phyloP scores from a whole-genome alignment of 2,113 vertebrate species.

The Tauraco erythrolophus region DNA sequence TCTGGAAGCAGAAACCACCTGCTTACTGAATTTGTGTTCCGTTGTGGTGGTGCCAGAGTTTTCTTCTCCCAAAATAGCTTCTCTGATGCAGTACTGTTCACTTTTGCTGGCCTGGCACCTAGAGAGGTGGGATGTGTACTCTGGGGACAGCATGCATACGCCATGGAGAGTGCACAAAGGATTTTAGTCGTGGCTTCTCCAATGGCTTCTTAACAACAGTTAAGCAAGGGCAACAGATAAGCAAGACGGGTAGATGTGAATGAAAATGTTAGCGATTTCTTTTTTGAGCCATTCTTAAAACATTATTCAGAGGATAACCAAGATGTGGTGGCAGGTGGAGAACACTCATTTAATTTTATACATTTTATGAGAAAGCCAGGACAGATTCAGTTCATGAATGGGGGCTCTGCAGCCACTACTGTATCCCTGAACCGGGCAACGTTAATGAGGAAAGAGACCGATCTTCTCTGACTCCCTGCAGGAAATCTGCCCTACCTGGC shows the following conservation, averaged over 20 bases:
- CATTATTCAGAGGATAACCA: not conserved
- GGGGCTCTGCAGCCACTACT: not conserved
- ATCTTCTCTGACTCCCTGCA: not conserved
- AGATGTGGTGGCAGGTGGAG: not conserved
- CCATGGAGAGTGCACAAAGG: not conserved
- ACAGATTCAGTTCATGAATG: not conserved
- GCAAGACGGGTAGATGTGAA: not conserved
- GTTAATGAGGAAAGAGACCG: not conserved
- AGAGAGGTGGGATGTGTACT: not conserved
- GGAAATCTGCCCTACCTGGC: not conserved
- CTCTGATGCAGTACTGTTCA: not conserved
- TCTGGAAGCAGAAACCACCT: not conserved
- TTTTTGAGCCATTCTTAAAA: not conserved
- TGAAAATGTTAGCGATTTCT: not conserved
- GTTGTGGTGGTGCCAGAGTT: not conserved
- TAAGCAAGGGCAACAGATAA: not conserved
- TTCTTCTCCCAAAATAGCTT: not conserved
- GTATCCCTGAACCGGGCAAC: not conserved
- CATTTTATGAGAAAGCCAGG: not conserved
- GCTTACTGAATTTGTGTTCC: not conserved
- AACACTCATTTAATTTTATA: not conserved
- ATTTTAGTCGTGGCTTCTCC: not conserved
- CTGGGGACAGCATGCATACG: not conserved
- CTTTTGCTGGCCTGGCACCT: not conserved
- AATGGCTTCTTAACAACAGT: not conserved